Base-by-base conservation (phyloP, 2,888 invertebrate genomes). In the Agapetus fuscipes region DNA sequence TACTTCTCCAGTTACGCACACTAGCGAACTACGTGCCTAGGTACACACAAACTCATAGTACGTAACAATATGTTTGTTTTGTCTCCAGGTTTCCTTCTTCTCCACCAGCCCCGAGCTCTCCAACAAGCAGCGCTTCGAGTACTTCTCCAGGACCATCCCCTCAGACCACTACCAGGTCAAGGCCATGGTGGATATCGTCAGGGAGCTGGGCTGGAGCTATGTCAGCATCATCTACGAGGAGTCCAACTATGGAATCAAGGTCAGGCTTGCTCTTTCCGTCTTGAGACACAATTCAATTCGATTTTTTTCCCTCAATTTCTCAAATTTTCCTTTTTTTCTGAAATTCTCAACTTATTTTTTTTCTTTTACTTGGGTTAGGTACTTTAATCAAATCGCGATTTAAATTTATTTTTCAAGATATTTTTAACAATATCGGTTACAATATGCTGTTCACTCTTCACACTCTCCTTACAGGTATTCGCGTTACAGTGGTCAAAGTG, bases 161-260 rank as follows among this genome's bases (percentile, higher is more conserved):
- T 93, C 91, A 0, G 94, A 95, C 61, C 85, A 87, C 56, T 86
- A 93, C 60, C 94, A 95, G 63, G 89, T 88, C 2, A 83, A 89
- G 52, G 94, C 90, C 1, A 95, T 95, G 89, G 90, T 94, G 13
- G 90, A 91, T 57, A 88, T 95, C 50, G 85, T 95, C 11, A 77
- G 77, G 52, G 72, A 74, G 49, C 78, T 95, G 66, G 78, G 80
- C 32, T 95, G 94, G 94, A 89, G 86, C 48, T 95, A 94, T 63
- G 85, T 95, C 13, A 93, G 93, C 35, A 88, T 95, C 51, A 84
- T 95, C 49, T 95, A 94, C 58, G 94, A 95, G 60, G 94, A 95
- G 61, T 91, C 91, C 41, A 93, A 89, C 66, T 95, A 95, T 55
- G 94, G 94, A 5, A 89, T 91, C 48, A 90, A 91, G 81, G 93